phyloP scores from a whole-genome alignment of 2,113 vertebrate species.

The Oxyura jamaicensis region DNA sequence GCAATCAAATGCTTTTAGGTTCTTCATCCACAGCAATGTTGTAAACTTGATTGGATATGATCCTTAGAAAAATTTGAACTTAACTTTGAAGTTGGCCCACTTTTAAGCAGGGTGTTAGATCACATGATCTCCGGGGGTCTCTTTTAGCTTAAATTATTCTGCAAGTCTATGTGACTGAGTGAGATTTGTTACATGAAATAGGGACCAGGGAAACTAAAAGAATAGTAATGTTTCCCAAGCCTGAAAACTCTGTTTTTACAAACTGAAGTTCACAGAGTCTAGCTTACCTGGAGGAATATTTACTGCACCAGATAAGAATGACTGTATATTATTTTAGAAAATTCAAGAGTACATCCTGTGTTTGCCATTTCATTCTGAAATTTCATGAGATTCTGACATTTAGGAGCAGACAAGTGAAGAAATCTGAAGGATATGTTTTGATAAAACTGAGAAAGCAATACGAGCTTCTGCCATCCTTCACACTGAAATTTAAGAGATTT shows the following conservation, averaged over 20 bases:
- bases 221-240: background rate
- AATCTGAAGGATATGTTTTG: background rate
- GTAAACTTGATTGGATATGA: background rate
- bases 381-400: background rate
- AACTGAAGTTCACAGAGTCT: background rate
- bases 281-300: background rate
- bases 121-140: background rate
- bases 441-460: constrained; percentile 8
- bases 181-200: background rate
- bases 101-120: background rate
- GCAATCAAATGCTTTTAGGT: background rate
- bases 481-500: background rate
- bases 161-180: background rate
- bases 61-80: background rate
- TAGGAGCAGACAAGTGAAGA: background rate
- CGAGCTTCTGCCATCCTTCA: background rate
- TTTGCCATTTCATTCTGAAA: background rate
- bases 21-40: background rate
- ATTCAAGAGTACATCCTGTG: background rate
- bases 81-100: background rate
- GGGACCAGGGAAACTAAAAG: background rate
- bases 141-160: background rate
- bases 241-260: background rate
- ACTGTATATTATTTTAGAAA: background rate
- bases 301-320: background rate